Evolutionary conservation across 2,888 invertebrate species (phyloP), one percentile per base, ranked within the genome.

Genomic region (Perdita meconis): DNA sequence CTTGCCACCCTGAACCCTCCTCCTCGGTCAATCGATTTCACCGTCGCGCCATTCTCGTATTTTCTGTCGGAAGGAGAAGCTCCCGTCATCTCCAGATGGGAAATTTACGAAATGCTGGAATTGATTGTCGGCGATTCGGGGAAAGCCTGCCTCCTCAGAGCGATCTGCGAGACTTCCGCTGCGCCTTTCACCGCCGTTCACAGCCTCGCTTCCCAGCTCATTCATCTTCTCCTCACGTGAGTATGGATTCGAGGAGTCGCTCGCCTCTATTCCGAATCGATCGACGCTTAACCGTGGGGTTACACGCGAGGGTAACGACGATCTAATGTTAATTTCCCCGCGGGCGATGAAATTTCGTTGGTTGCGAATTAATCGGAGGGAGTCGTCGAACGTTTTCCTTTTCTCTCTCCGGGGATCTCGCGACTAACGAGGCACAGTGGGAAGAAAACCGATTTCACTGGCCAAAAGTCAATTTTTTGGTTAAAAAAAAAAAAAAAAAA

Each of bases 131-230:
- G 56, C 3, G 86, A 84, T 53, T 85, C 89, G 66, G 91, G 90
- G 24, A 94, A 95, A 81, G 94, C 94, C 40, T 97, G 97, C 92
- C 92, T 97, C 86, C 93, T 97, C 82, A 94, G 95, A 87, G 94
- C 95, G 85, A 96, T 97, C 91, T 97, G 97, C 90, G 96, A 97
- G 91, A 94, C 95, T 16, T 95, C 97, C 0, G 94, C 95, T 84
- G 93, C 94, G 75, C 95, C 96, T 76, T 94, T 96, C 89, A 94
- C 93, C 82, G 93, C 94, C 84, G 95, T 95, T 85, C 95, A 95
- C 86, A 96, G 96, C 12, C 93, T 97, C 86, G 94, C 96, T 74
- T 96, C 95, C 22, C 95, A 96, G 93, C 93, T 97, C 87, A 93
- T 96, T 78, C 96, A 96, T 92, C 94, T 96, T 86, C 92, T 96